phyloP scores from a whole-genome alignment of 2,797 vertebrate species.

The Rhynchonycteris naso region DNA sequence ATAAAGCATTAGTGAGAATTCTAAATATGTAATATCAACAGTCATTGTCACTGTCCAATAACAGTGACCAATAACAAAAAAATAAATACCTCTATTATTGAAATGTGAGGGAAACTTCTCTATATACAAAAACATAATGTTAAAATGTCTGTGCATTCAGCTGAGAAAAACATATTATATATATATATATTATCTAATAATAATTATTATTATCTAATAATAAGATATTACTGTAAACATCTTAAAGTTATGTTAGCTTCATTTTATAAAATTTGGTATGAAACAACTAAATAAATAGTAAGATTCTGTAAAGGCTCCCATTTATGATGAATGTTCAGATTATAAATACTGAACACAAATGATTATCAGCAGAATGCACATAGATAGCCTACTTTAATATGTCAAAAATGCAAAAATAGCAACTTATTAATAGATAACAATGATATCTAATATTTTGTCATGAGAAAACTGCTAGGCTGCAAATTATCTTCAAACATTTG shows the following conservation, averaged over 20 bases:
- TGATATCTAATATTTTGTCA: constrained; percentile 50
- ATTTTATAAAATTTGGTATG: neutral
- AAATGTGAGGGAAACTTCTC: neutral
- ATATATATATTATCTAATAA: no score
- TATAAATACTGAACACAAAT: constrained; percentile 26
- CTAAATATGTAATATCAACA: neutral
- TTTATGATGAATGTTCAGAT: neutral
- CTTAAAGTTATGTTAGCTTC: neutral
- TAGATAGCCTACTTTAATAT: neutral
- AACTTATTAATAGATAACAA: constrained; percentile 52
- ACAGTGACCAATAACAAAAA: neutral
- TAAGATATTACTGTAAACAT: no score
- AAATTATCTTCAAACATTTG: constrained; percentile 7
- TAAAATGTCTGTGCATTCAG: constrained; percentile 22
- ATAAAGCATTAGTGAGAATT: neutral
- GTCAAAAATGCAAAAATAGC: constrained; percentile 52
- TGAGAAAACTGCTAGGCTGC: constrained; percentile 24
- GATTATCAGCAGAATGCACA: neutral
- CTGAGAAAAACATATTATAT: constrained; percentile 37
- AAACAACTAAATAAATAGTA: neutral
- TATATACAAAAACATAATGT: neutral
- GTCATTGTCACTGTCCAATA: neutral
- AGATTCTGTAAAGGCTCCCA: neutral
- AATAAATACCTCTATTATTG: neutral
- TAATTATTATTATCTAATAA: no score